phyloP scores from a whole-genome alignment of 2,888 invertebrate species.

The Ernsta delagoae region DNA sequence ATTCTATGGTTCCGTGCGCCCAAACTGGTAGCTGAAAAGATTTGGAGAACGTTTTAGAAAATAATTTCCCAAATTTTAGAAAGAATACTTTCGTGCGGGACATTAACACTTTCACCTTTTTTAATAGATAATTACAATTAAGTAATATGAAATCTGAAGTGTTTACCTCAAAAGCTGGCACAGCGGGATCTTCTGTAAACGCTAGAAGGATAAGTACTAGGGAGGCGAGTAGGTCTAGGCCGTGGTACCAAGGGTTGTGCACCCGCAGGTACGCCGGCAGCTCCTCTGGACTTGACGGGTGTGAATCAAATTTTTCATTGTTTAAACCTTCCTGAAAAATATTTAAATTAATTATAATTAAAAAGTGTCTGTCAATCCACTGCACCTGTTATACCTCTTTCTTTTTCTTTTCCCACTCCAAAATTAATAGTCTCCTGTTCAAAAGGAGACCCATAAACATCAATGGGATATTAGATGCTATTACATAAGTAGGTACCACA shows the following conservation, averaged over 20 bases:
- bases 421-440: no score
- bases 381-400: no score
- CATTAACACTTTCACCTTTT: not conserved
- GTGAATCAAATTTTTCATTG: conserved; percentile 96
- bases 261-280: conserved; percentile 94
- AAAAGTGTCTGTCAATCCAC: no score
- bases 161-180: conserved; percentile 87
- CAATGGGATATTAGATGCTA: no score
- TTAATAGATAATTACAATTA: not conserved
- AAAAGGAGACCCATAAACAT: no score
- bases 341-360: no score
- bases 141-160: not conserved
- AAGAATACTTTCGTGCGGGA: not conserved
- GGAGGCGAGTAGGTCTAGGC: conserved; percentile 91
- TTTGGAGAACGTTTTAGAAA: not conserved
- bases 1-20: conserved; percentile 92
- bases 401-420: no score
- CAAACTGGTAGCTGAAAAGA: conserved; percentile 87
- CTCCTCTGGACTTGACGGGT: conserved; percentile 92
- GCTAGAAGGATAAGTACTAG: conserved; percentile 90
- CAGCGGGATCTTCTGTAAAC: conserved; percentile 92
- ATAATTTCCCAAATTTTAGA: no score
- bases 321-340: conserved; percentile 93
- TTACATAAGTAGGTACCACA: no score
- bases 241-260: conserved; percentile 95